phyloP scores from a whole-genome alignment of 2,888 invertebrate species.

The Nemoura dubitans region DNA sequence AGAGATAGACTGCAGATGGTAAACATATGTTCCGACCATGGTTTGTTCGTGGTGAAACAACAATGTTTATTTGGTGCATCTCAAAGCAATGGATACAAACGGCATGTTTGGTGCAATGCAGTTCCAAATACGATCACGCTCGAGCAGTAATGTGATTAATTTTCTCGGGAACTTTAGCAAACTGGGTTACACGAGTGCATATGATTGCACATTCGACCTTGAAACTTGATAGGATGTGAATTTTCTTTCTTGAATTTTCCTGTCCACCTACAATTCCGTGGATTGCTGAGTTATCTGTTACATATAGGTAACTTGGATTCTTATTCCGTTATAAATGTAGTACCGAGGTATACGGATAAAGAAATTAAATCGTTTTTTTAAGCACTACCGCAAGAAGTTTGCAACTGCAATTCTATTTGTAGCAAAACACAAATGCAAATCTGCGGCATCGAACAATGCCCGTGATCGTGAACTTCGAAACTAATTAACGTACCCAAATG shows the following conservation, averaged over 20 bases:
- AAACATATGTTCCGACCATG: too few relatives aligned
- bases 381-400: not conserved
- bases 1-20: too few relatives aligned
- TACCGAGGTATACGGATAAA: not conserved
- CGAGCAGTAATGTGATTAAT: not conserved
- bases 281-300: not conserved
- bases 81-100: too few relatives aligned
- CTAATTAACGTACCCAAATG: not conserved
- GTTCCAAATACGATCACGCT: not conserved
- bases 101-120: too few relatives aligned
- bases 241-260: not conserved
- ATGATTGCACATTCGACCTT: not conserved
- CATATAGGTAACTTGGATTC: not conserved
- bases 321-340: not conserved
- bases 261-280: too few relatives aligned
- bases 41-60: too few relatives aligned
- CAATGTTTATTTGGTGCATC: too few relatives aligned
- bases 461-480: not conserved
- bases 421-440: not conserved
- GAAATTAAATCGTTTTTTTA: not conserved
- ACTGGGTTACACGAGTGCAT: too few relatives aligned
- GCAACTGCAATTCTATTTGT: not conserved
- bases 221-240: not conserved
- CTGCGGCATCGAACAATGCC: not conserved
- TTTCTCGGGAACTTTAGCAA: not conserved